Conservation (phyloP, 2,113 vertebrate genomes). For the Gobiocypris rarus region DNA sequence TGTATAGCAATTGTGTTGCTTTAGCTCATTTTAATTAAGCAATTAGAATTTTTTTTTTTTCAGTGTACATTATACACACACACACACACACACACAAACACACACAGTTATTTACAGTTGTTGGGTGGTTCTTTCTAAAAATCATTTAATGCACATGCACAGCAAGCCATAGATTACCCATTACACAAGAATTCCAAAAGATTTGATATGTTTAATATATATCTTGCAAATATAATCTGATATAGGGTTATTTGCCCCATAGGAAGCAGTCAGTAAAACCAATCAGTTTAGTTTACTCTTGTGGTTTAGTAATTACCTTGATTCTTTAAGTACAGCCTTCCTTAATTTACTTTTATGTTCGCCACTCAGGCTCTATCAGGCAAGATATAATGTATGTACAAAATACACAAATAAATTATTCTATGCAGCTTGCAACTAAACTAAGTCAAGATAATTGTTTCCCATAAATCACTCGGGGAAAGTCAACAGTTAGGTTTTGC, state of each 20-base stretch:
- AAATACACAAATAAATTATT: slow-evolving; percentile 34
- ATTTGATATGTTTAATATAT: neutral
- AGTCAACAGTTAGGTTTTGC: slow-evolving; percentile 37
- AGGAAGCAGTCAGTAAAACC: neutral
- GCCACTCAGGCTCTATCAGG: neutral
- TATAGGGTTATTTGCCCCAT: neutral
- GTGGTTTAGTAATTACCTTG: slow-evolving; percentile 32
- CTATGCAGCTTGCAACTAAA: slow-evolving; percentile 22
- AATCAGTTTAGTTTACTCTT: slow-evolving; percentile 23
- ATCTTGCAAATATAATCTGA: neutral
- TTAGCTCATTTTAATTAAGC: too few relatives aligned
- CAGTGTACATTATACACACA: too few relatives aligned
- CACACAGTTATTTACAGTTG: too few relatives aligned
- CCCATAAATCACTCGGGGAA: slow-evolving; percentile 33
- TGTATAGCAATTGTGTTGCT: too few relatives aligned
- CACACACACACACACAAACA: too few relatives aligned
- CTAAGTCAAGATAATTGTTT: slow-evolving; percentile 41
- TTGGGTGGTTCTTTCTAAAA: too few relatives aligned
- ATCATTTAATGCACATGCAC: too few relatives aligned
- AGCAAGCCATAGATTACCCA: too few relatives aligned
- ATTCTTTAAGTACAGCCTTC: slow-evolving; percentile 16
- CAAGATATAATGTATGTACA: slow-evolving; percentile 25
- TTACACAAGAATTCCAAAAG: too few relatives aligned
- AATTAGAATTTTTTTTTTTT: too few relatives aligned
- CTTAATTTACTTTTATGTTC: slow-evolving; percentile 32